Evolutionary conservation across 2,888 invertebrate genomes (phyloP).

Genomic region (Metopia argyrocephala): DNA sequence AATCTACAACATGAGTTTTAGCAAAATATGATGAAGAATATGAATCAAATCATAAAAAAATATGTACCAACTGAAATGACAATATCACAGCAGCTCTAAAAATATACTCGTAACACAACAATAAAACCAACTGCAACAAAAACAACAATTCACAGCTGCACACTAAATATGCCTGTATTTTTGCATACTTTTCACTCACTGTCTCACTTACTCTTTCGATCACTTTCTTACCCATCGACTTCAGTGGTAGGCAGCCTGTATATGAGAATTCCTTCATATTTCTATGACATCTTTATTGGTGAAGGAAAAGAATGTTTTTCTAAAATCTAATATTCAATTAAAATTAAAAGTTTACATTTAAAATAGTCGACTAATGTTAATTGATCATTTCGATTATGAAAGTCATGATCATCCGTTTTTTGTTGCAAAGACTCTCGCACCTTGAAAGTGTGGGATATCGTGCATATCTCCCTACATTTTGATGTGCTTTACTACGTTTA

Average conservation of each 20-base stretch:
- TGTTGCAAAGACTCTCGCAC: no score
- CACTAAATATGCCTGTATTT: constrained; percentile 30
- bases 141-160: constrained; percentile 45
- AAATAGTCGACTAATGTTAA: no score
- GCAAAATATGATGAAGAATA: constrained; percentile 48
- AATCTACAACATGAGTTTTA: constrained; percentile 64
- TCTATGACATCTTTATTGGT: constrained; percentile 17
- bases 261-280: constrained; percentile 17
- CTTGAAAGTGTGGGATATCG: no score
- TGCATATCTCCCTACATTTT: no score
- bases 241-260: not conserved
- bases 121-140: not conserved
- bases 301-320: not conserved
- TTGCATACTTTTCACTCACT: constrained; percentile 19
- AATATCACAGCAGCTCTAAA: constrained; percentile 22
- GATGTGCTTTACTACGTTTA: no score
- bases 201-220: not conserved
- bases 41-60: constrained; percentile 39
- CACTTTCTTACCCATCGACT: not conserved
- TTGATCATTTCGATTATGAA: no score
- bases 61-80: constrained; percentile 10
- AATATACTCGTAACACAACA: constrained; percentile 14
- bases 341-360: no score
- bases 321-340: no score
- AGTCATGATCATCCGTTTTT: no score